These are phyloP conservation scores for Danio aesculapii DNA, from an alignment of 2,797 vertebrate genomes.

Conservation along the genomic window DNA sequence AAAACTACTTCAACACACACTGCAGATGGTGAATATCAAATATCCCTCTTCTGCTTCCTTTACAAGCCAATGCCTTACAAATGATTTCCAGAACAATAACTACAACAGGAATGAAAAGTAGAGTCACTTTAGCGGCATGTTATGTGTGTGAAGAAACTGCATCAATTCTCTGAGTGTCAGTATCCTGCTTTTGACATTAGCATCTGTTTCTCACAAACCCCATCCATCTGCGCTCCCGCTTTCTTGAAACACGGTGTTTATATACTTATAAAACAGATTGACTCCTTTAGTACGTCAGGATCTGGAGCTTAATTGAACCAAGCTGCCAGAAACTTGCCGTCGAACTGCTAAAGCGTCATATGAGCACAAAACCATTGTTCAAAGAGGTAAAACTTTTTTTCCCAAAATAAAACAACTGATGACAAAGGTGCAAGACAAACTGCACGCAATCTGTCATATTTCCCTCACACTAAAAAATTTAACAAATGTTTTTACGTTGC, in stretches of 20 bases:
- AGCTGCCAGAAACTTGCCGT: constrained; percentile 36
- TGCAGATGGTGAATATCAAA: constrained; percentile 73
- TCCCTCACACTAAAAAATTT: neutral
- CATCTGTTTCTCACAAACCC: constrained; percentile 73
- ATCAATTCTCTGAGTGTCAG: constrained; percentile 66
- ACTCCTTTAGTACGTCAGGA: constrained; percentile 52
- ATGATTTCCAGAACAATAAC: constrained; percentile 74
- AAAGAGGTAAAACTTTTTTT: constrained; percentile 15
- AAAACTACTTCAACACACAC: constrained; percentile 38
- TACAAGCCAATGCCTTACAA: constrained; percentile 70
- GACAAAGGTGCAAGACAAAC: neutral
- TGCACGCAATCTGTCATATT: neutral
- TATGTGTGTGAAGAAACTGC: constrained; percentile 43
- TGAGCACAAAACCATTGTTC: constrained; percentile 13
- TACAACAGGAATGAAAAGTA: constrained; percentile 62
- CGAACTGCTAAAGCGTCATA: constrained; percentile 32
- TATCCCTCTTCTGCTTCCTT: constrained; percentile 77
- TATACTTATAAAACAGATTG: constrained; percentile 60
- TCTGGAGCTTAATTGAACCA: constrained; percentile 60
- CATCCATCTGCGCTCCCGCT: constrained; percentile 69
- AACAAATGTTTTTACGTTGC: too few relatives aligned
- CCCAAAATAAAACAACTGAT: neutral
- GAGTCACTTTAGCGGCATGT: constrained; percentile 55
- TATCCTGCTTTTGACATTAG: constrained; percentile 80
- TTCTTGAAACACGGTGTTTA: constrained; percentile 51